Evolutionary conservation across 1,140 invertebrate genomes (phyloP).

Genomic region (Triops cancriformis): DNA sequence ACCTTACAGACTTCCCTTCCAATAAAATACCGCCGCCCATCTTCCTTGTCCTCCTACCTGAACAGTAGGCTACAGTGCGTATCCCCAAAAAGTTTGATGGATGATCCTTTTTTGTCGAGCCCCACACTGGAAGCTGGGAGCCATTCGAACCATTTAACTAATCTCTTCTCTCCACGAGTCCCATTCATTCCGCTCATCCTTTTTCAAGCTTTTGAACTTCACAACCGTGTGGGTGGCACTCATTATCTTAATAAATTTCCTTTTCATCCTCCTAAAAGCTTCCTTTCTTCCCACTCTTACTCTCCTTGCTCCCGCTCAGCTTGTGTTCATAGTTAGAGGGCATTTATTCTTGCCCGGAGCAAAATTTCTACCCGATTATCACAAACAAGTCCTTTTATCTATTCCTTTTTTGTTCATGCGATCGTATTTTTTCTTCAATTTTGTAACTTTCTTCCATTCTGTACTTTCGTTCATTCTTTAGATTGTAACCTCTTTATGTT

Average conservation of each 20-base stretch:
- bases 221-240: no score
- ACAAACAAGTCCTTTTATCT: background rate
- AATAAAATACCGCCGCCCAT: no score
- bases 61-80: no score
- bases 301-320: background rate
- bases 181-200: no score
- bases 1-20: no score
- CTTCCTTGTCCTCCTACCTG: no score
- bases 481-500: background rate
- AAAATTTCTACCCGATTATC: background rate
- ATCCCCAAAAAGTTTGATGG: no score
- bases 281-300: background rate
- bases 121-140: no score
- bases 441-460: background rate
- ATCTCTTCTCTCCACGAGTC: no score
- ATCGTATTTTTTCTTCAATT: background rate
- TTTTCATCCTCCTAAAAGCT: background rate
- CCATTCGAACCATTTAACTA: no score
- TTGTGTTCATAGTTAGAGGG: background rate
- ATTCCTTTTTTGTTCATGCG: background rate
- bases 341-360: background rate
- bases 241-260: conserved; percentile 6
- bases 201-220: no score
- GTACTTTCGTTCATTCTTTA: background rate
- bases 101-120: no score